Base-by-base conservation (phyloP, 2,888 invertebrate species). In the Xylota segnis region DNA sequence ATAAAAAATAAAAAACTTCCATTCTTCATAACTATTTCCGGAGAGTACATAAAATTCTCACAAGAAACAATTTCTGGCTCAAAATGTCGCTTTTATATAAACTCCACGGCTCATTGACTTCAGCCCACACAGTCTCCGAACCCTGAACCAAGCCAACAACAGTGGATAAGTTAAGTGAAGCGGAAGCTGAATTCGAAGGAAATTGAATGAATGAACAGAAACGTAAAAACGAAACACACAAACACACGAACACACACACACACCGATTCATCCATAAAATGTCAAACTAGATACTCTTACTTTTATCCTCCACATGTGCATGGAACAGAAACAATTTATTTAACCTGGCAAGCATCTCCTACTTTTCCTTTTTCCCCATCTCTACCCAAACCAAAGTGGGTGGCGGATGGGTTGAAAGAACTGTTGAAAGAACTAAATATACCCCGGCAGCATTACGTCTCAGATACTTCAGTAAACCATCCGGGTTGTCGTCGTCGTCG, bases 301-400 rank as follows among this genome's bases (percentile, higher is more conserved):
- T 76, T 81, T 71, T 61, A 43, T 50, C 58, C 40, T 56, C 18
- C 59, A 47, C 52, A 63, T 70, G 79, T 70, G 59, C 76, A 63
- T 37, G 50, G 68, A 71, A 70, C 29, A 65, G 78, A 72, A 72
- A 79, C 63, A 84, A 75, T 81, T 81, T 86, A 61, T 72, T 81
- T 71, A 81, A 76, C 76, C 66, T 52, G 58, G 43, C 52, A 54
- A 76, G 76, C 43, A 66, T 71, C 61, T 71, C 61, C 45, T 50
- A 68, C 37, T 27, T 82, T 58, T 12, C 9, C 12, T 6, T 29
- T 34, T 9, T 18, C 37, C n/a, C 45, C 27, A 27, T 37, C 37
- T 40, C n/a, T 32, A 9, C 14, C 32, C n/a, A n/a, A n/a, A 56
- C 58, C 16, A 0, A 29, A 12, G 32, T 37, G 27, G 27, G 32